These are phyloP conservation scores for Boloria selene DNA, from an alignment of 2,888 invertebrate species.

Conservation along the genomic window DNA sequence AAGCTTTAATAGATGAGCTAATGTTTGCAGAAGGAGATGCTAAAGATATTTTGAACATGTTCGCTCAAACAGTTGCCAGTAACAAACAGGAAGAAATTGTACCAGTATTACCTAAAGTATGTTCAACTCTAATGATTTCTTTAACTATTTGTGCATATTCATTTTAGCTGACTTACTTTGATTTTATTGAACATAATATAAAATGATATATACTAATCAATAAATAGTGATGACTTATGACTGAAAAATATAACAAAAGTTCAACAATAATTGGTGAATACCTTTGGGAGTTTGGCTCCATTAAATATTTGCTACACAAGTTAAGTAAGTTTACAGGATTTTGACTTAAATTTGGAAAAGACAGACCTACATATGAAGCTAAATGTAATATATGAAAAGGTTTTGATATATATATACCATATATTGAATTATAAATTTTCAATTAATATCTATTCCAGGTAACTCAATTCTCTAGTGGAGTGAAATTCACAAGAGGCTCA, in stretches of 20 bases:
- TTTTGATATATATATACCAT: not conserved
- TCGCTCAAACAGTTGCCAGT: constrained; percentile 86
- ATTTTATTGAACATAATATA: too few species aligned
- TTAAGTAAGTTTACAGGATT: too few species aligned
- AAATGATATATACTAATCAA: too few species aligned
- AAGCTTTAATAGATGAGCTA: constrained; percentile 96
- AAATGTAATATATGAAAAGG: too few species aligned
- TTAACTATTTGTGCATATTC: constrained; percentile 1
- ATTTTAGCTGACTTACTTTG: too few species aligned
- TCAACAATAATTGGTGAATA: too few species aligned
- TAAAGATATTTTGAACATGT: constrained; percentile 91
- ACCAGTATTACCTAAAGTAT: constrained; percentile 72
- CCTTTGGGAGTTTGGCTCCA: too few species aligned
- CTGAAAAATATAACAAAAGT: too few species aligned
- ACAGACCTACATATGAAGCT: too few species aligned
- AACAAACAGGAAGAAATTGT: constrained; percentile 81
- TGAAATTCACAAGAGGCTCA: constrained; percentile 87
- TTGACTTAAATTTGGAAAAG: too few species aligned
- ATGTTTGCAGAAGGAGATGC: constrained; percentile 97
- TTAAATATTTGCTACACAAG: too few species aligned
- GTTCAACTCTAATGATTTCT: not conserved
- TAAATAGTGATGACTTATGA: too few species aligned
- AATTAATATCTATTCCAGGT: constrained; percentile 58
- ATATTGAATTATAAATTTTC: not conserved
- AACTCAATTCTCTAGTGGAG: constrained; percentile 93